phyloP scores from a whole-genome alignment of 2,113 vertebrate genomes.

The Elanoides forficatus region DNA sequence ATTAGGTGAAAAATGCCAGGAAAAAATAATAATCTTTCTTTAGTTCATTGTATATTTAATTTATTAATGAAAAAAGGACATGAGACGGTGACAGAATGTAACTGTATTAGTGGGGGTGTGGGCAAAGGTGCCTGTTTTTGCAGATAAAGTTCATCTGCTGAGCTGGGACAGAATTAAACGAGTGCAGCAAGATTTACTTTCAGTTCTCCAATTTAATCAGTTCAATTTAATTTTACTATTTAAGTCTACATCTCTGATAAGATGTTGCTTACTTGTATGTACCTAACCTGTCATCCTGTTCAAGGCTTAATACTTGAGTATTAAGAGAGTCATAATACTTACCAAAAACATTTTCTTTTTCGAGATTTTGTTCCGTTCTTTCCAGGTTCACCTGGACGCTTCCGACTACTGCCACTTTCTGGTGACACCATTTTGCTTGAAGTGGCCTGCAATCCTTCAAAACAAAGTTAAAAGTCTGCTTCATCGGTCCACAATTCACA shows the following conservation, averaged over 20 bases:
- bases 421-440: constrained; percentile 77
- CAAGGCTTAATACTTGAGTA: not conserved
- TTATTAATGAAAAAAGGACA: not conserved
- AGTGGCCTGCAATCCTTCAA: constrained; percentile 86
- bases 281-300: not conserved
- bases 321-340: not conserved
- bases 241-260: not conserved
- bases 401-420: constrained; percentile 59
- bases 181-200: not conserved
- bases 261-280: not conserved
- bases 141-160: not conserved
- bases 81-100: not conserved
- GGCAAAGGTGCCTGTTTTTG: not conserved
- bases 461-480: not conserved
- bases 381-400: constrained; percentile 58
- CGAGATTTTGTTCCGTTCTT: constrained; percentile 8
- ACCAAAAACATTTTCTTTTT: constrained; percentile 85
- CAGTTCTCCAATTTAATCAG: not conserved
- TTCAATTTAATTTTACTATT: not conserved
- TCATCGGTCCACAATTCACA: rapidly evolving
- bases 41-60: not conserved
- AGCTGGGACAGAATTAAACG: not conserved
- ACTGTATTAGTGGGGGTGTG: not conserved
- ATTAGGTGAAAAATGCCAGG: not conserved
- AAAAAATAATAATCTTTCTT: not conserved